Base-by-base conservation (phyloP, 2,113 vertebrate genomes). In the Isurus oxyrinchus region DNA sequence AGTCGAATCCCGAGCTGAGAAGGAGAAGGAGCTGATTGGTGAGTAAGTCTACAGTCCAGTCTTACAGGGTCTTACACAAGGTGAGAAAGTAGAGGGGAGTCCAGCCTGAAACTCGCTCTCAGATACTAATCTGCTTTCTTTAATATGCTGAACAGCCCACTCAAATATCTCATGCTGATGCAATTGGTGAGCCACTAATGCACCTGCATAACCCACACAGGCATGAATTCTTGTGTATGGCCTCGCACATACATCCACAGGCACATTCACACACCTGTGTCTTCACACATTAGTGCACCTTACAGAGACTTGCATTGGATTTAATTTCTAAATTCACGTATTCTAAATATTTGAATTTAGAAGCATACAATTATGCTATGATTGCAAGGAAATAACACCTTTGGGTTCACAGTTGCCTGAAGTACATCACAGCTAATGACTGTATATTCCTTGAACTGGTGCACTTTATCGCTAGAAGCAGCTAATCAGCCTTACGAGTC, bases 291-390 rank as follows among this genome's bases (percentile, higher is more conserved):
- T 21, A 31, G 55, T n/a, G 3, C 55, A 61, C 0, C 35, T n/a
- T 35, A 19, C 57, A 59, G 55, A 61, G 1, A n/a, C 59, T 40
- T 40, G 5, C 21, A 19, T 10, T 63, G 61, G 10, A 57, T 93
- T 93, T 63, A 63, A 93, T 93, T 63, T 93, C 90, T 63, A 35
- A 59, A 59, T 93, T 93, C 90, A 40, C n/a, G 55, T 40, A 63
- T 21, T 93, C 31, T 63, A 63, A 93, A 93, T 63, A 93, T 93
- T 93, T 63, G 57, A 63, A 23, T 63, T 93, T 63, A 40, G n/a
- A 93, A 63, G 90, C 35, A 40, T 63, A 93, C 35, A 63, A 63
- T 91, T n/a, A 63, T 63, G n/a, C 61, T 93, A 40, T 63, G 59
- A 93, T 93, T 19, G 4, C 88, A 61, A 21, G 40, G 90, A 63